These are phyloP conservation scores for Calephelis perditalis DNA, from an alignment of 2,888 invertebrate species.

Conservation along the genomic window DNA sequence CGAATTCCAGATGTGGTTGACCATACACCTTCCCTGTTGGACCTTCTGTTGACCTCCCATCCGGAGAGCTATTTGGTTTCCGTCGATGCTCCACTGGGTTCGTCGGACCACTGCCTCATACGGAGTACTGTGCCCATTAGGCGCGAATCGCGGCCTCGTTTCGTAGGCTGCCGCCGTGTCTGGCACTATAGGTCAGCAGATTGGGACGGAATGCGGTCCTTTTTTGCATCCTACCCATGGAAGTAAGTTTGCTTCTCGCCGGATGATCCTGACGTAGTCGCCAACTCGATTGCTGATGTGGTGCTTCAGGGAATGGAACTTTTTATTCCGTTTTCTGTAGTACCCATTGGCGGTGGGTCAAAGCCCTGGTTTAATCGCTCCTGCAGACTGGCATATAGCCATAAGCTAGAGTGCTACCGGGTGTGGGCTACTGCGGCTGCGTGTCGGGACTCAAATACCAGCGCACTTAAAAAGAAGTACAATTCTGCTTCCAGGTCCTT, in stretches of 20 bases:
- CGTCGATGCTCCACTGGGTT: slow-evolving; percentile 3
- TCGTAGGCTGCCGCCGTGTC: neutral
- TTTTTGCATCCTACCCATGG: slow-evolving; percentile 5
- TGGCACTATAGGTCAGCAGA: slow-evolving; percentile 3
- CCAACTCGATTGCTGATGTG: neutral
- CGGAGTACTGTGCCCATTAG: slow-evolving; percentile 7
- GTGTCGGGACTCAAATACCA: no score
- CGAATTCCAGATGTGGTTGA: no score
- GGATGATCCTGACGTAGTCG: slow-evolving; percentile 7
- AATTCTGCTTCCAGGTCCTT: no score
- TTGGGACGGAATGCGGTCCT: slow-evolving; percentile 6
- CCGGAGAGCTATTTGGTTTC: no score
- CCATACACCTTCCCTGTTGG: no score
- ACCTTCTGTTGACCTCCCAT: no score
- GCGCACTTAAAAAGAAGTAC: slow-evolving; percentile 17
- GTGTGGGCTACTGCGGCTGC: no score
- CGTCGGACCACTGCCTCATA: slow-evolving; percentile 3
- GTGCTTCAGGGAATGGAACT: slow-evolving; percentile 8
- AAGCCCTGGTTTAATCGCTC: slow-evolving; percentile 16
- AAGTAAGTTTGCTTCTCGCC: slow-evolving; percentile 4
- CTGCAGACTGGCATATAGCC: slow-evolving; percentile 8
- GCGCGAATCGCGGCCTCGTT: neutral
- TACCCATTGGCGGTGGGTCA: neutral
- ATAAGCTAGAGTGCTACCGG: slow-evolving; percentile 7
- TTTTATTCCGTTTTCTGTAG: neutral